Base-by-base conservation (phyloP, 2,888 invertebrate species). In the Dicycla oo region DNA sequence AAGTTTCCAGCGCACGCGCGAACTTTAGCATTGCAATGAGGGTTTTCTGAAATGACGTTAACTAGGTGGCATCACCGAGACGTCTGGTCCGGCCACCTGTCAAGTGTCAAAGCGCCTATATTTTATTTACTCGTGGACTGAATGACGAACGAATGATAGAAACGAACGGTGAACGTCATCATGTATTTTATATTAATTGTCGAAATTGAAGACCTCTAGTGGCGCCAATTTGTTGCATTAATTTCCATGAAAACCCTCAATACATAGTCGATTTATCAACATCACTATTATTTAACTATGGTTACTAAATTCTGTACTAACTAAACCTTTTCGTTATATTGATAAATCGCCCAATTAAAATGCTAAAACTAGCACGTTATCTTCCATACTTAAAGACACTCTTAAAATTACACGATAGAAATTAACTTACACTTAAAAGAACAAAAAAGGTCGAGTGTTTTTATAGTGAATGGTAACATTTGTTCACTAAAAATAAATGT, bases 381-480 rank as follows among this genome's bases (percentile, higher is more conserved):
- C 64, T 73, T 75, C 62, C 82, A 84, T 66, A 73, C 83, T 82
- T 80, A 83, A 58, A 76, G 86, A 89, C 86, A 87, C 81, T 86
- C 89, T 88, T 92, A 91, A 88, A 89, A 88, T 88, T 90, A 92
- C 80, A 85, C 53, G 82, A 86, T 92, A 90, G 88, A 91, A 91
- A 92, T 88, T 86, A 93, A 93, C 93, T 93, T 94, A 94, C 88
- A 89, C 83, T 88, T 91, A 93, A 90, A 89, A 88, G 91, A 92
- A 93, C 92, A 91, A 91, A 88, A 73, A 74, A 87, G 89, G 90
- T 91, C 89, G 91, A 92, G 91, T 93, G 94, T 49, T 90, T n/a
- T 92, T 91, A 89, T 92, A 94, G 94, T 94, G 94, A 94, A 94
- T 95, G 95, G 95, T 95, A 95, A 95, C 95, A 94, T 93, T 94